Percentiles rank a stretch among this genome's conserved stretches.
phyloP scores from a whole-genome alignment of 2,888 invertebrate species.

The Amphipyra tragopoginis region DNA sequence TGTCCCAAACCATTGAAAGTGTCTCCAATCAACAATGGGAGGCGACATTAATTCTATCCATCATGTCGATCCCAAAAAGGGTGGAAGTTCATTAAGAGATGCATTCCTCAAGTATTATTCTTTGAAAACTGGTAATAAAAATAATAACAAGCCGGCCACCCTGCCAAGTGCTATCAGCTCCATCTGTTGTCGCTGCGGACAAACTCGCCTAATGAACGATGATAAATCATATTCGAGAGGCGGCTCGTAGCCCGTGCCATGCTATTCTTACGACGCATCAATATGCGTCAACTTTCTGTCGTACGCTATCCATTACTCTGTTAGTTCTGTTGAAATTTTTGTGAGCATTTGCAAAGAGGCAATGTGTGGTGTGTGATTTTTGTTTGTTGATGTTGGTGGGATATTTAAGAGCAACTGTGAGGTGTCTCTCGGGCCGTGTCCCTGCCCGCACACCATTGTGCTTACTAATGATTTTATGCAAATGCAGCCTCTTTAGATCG shows the following conservation, averaged over 20 bases:
- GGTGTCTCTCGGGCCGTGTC: conserved; percentile 86
- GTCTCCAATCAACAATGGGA: conserved; percentile 88
- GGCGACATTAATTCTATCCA: conserved; percentile 89
- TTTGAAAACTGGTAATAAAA: conserved; percentile 90
- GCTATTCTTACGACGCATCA: conserved; percentile 72
- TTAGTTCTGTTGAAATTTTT: conserved; percentile 2
- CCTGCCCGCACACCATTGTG: conserved; percentile 89
- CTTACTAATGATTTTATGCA: conserved; percentile 90
- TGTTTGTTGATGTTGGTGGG: conserved; percentile 59
- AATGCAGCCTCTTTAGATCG: conserved; percentile 90
- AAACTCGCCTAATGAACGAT: conserved; percentile 90
- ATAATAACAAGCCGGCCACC: conserved; percentile 90
- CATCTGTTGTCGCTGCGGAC: conserved; percentile 90
- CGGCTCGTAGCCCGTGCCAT: conserved; percentile 80
- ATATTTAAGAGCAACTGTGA: conserved; percentile 81
- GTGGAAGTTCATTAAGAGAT: conserved; percentile 89
- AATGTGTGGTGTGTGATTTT: conserved; percentile 60
- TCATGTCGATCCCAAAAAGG: conserved; percentile 88
- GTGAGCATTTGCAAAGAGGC: conserved; percentile 26
- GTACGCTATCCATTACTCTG: conserved; percentile 66
- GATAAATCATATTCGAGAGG: conserved; percentile 90
- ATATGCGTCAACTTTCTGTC: conserved; percentile 51
- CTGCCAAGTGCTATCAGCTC: conserved; percentile 90
- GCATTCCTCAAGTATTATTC: conserved; percentile 90
- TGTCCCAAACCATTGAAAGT: conserved; percentile 78